Evolutionary conservation across 1,140 invertebrate species (phyloP).

Genomic region (Artemia franciscana): DNA sequence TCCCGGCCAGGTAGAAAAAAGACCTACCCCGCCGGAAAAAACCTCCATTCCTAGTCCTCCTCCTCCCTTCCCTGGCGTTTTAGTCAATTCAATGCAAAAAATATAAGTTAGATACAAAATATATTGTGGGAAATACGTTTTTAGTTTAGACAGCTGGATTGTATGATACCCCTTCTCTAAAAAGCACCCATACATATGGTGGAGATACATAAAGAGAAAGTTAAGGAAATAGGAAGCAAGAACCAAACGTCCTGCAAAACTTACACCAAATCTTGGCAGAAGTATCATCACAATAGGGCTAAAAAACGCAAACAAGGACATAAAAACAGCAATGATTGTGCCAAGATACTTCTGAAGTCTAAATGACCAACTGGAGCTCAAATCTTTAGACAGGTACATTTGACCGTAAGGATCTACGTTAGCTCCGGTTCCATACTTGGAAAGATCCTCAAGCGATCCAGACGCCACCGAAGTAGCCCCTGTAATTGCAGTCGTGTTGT

Average conservation of each 20-base stretch:
- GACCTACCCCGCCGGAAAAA: too few species aligned
- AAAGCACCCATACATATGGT: too few species aligned
- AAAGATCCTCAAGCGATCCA: slow-evolving; percentile 68
- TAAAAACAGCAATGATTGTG: slow-evolving; percentile 41
- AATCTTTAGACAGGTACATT: slow-evolving; percentile 12
- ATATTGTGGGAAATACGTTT: neutral
- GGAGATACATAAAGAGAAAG: too few species aligned
- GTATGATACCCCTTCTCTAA: too few species aligned
- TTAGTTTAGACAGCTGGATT: neutral
- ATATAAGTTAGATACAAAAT: neutral
- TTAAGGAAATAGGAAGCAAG: too few species aligned
- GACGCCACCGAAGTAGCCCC: slow-evolving; percentile 87
- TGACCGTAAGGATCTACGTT: slow-evolving; percentile 7
- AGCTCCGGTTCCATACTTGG: slow-evolving; percentile 11
- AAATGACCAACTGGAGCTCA: slow-evolving; percentile 25
- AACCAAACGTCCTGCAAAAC: slow-evolving; percentile 7
- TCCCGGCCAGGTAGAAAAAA: too few species aligned
- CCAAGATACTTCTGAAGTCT: slow-evolving; percentile 53
- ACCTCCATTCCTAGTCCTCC: too few species aligned
- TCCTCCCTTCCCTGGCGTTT: too few species aligned
- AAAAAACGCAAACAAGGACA: slow-evolving; percentile 58
- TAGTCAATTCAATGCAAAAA: neutral
- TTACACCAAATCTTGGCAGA: slow-evolving; percentile 53
- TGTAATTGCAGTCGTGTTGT: slow-evolving; percentile 88
- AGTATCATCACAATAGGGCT: slow-evolving; percentile 85